phyloP scores from a whole-genome alignment of 1,140 invertebrate genomes.

The Drosophila aff. region DNA sequence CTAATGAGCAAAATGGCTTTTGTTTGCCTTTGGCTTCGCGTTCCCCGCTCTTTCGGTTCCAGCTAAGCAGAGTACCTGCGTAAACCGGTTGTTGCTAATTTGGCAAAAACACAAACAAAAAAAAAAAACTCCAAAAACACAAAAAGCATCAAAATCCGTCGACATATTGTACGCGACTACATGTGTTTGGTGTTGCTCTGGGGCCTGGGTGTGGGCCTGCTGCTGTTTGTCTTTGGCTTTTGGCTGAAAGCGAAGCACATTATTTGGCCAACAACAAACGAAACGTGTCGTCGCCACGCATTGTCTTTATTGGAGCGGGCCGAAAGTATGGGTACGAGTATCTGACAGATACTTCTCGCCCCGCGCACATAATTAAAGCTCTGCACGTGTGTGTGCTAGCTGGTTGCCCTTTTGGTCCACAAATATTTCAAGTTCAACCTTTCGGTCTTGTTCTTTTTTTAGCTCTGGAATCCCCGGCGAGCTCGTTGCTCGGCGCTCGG shows the following conservation, averaged over 20 bases:
- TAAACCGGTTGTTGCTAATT: slow-evolving; percentile 77
- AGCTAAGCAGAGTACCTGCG: slow-evolving; percentile 46
- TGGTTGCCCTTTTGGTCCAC: slow-evolving; percentile 39
- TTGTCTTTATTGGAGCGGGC: slow-evolving; percentile 47
- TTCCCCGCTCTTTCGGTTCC: slow-evolving; percentile 29
- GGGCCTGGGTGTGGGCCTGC: slow-evolving; percentile 19
- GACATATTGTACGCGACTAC: slow-evolving; percentile 30
- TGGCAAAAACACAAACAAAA: slow-evolving; percentile 53
- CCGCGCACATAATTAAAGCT: slow-evolving; percentile 53
- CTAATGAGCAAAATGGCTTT: slow-evolving; percentile 73
- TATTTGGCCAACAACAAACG: slow-evolving; percentile 56
- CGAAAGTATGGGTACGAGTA: slow-evolving; percentile 35
- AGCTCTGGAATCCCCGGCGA: slow-evolving; percentile 14
- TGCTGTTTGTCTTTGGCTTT: slow-evolving; percentile 43
- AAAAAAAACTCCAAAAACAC: slow-evolving; percentile 4
- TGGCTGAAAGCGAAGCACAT: slow-evolving; percentile 34
- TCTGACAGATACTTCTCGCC: slow-evolving; percentile 52
- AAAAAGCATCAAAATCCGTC: slow-evolving; percentile 32
- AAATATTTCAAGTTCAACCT: slow-evolving; percentile 60
- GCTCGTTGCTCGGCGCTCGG: slow-evolving; percentile 11
- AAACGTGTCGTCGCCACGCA: slow-evolving; percentile 52
- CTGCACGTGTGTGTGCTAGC: slow-evolving; percentile 44
- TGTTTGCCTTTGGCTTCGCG: slow-evolving; percentile 66
- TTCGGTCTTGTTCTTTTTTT: slow-evolving; percentile 33
- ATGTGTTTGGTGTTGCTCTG: slow-evolving; percentile 17